Conservation (phyloP, 35 echinoderm and acorn worm species). For the Diadema setosum region DNA sequence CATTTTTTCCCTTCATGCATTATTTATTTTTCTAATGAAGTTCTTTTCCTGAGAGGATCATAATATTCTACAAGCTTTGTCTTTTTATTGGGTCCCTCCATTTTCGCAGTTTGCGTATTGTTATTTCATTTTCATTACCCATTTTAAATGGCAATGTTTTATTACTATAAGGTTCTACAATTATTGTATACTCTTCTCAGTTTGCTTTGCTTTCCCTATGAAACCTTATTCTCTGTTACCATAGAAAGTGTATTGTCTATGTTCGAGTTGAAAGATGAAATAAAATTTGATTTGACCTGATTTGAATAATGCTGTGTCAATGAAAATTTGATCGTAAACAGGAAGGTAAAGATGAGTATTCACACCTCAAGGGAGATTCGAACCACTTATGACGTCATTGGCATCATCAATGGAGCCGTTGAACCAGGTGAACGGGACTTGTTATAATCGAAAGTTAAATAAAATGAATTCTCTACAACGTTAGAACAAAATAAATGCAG, state of each 20-base stretch:
- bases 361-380: slow-evolving; percentile 42
- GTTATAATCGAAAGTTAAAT: too few species aligned
- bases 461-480: too few species aligned
- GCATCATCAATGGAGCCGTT: slow-evolving; percentile 39
- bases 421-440: slow-evolving; percentile 70
- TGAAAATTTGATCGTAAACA: background rate
- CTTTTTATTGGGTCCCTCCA: too few species aligned
- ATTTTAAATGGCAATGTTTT: background rate
- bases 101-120: too few species aligned
- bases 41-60: too few species aligned
- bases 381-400: slow-evolving; percentile 61
- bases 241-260: background rate
- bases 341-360: slow-evolving; percentile 55
- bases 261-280: background rate
- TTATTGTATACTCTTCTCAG: background rate
- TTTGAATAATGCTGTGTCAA: background rate
- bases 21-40: too few species aligned
- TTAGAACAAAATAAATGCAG: too few species aligned
- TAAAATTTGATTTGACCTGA: background rate
- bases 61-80: too few species aligned
- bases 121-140: too few species aligned
- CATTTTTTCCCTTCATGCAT: too few species aligned
- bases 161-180: background rate
- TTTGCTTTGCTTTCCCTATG: background rate
- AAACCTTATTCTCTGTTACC: background rate